A percentile compares a stretch with the other conserved stretches of the same genome.
phyloP scores from a whole-genome alignment of 2,113 vertebrate genomes.

The Oceanodroma tethys region DNA sequence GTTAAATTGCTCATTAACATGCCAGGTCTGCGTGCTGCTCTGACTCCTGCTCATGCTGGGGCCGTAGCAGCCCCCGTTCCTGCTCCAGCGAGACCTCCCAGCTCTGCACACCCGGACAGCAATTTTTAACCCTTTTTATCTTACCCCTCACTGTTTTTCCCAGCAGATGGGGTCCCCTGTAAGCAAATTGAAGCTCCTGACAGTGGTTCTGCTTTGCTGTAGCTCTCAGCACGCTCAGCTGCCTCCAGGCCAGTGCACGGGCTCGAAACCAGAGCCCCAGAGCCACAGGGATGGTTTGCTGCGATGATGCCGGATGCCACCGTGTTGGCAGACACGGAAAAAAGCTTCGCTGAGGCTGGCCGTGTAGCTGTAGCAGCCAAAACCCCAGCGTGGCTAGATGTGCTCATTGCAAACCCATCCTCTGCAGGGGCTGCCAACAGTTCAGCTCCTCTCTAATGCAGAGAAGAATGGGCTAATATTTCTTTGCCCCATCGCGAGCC shows the following conservation, averaged over 20 bases:
- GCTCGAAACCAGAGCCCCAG: not conserved
- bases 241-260: not conserved
- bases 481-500: not conserved
- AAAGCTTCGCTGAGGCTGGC: not conserved
- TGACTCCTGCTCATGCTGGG: not conserved
- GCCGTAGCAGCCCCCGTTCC: accelerated
- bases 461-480: not conserved
- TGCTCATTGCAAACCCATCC: not conserved
- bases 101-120: not conserved
- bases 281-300: accelerated
- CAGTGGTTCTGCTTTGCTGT: not conserved
- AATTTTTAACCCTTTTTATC: not conserved
- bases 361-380: not conserved
- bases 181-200: not conserved
- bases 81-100: not conserved
- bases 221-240: not conserved
- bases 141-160: not conserved
- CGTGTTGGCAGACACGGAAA: not conserved
- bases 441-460: not conserved
- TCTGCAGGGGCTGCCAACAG: not conserved
- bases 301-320: not conserved
- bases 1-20: not conserved
- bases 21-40: not conserved
- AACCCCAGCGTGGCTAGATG: accelerated
- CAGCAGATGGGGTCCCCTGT: not conserved